Evolutionary conservation across 1,140 invertebrate species (phyloP).

Genomic region (Asobara japonica): DNA sequence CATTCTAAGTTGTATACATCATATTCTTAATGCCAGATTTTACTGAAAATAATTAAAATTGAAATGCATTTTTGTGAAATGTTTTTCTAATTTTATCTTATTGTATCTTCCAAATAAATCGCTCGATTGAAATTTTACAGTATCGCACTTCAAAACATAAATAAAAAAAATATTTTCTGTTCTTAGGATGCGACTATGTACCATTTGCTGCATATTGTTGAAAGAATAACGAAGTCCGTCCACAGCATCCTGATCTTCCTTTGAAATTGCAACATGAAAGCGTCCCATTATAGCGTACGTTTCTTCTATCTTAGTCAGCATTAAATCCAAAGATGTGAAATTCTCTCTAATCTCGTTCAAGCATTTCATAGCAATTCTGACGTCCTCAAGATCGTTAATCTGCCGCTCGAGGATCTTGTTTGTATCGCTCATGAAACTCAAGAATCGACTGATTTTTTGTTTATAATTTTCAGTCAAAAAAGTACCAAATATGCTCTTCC

Average conservation of each 20-base stretch:
- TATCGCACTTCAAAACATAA: no score
- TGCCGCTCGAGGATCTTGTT: constrained; percentile 73
- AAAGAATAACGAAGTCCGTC: constrained; percentile 82
- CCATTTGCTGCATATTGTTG: constrained; percentile 77
- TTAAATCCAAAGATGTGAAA: constrained; percentile 79
- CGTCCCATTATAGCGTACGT: constrained; percentile 78
- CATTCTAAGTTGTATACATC: no score
- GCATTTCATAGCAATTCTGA: constrained; percentile 78
- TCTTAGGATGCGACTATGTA: no score
- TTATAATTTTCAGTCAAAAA: constrained; percentile 72
- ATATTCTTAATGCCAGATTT: no score
- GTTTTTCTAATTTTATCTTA: no score
- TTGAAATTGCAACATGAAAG: constrained; percentile 77
- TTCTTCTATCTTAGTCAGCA: constrained; percentile 80
- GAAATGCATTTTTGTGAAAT: no score
- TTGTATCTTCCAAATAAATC: no score
- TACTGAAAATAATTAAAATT: no score
- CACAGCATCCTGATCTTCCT: constrained; percentile 82
- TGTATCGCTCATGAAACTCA: constrained; percentile 76
- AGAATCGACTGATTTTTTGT: constrained; percentile 71
- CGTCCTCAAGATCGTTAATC: constrained; percentile 80
- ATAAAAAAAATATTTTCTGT: constrained; percentile 4
- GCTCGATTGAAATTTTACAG: no score
- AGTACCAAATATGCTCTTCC: constrained; percentile 76
- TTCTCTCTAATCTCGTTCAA: constrained; percentile 79